phyloP scores from a whole-genome alignment of 2,797 vertebrate species.

The Lophotriccus pileatus region DNA sequence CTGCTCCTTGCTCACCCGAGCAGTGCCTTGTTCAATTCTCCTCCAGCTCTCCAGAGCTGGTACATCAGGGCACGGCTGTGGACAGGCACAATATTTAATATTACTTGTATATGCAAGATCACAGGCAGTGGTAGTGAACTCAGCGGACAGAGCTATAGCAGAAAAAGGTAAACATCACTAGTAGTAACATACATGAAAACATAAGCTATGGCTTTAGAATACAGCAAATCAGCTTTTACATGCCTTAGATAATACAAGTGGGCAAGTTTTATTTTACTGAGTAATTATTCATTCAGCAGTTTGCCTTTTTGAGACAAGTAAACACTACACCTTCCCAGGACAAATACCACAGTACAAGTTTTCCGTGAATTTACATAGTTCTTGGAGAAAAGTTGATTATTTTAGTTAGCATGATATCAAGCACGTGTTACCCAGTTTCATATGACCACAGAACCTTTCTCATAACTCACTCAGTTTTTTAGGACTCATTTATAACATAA shows the following conservation, averaged over 20 bases:
- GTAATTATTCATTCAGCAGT: background rate
- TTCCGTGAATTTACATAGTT: background rate
- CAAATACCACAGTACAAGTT: background rate
- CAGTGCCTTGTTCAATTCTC: background rate
- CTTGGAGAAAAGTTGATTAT: background rate
- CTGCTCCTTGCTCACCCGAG: background rate
- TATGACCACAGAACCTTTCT: background rate
- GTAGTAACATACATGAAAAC: background rate
- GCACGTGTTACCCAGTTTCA: background rate
- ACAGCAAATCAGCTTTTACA: background rate
- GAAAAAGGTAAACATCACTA: background rate
- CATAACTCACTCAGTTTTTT: background rate
- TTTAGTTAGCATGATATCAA: background rate
- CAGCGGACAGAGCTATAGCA: background rate
- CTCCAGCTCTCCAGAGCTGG: background rate
- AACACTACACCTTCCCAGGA: background rate
- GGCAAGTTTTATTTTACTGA: background rate
- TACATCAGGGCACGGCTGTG: background rate
- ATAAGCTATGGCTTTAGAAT: background rate
- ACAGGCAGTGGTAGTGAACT: background rate
- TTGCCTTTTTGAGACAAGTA: background rate
- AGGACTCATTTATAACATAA: background rate
- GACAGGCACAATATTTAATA: background rate
- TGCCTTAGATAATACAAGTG: fast-evolving
- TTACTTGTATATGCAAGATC: background rate